A percentile compares a stretch with the other conserved stretches of the same genome.
Conservation (phyloP, 2,888 invertebrate genomes). For the Dryococelus australis region DNA sequence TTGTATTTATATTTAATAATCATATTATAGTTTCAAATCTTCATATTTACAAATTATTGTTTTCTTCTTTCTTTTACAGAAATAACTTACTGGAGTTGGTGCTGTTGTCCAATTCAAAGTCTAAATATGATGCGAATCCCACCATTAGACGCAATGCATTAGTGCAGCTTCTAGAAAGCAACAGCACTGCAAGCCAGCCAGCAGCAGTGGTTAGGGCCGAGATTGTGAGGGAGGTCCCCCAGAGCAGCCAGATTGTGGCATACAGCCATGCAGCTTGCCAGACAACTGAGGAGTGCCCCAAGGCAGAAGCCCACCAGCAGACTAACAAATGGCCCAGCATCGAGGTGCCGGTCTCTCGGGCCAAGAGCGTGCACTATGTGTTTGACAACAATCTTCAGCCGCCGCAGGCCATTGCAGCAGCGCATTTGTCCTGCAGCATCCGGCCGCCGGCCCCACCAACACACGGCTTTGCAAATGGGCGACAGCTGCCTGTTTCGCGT, state of each 20-base stretch:
- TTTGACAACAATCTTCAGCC: neutral
- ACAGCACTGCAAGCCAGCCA: neutral
- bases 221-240: neutral
- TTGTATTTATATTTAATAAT: too few species aligned
- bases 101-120: neutral
- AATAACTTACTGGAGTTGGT: neutral
- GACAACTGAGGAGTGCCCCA: neutral
- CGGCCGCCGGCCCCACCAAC: neutral
- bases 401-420: neutral
- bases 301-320: neutral
- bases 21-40: too few species aligned
- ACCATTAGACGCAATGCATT: neutral
- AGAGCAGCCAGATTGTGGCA: neutral
- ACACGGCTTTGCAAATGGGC: neutral
- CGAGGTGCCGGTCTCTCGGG: neutral
- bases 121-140: neutral
- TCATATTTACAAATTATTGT: neutral
- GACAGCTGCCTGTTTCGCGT: neutral
- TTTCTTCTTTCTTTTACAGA: neutral
- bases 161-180: neutral
- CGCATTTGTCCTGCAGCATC: neutral
- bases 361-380: neutral
- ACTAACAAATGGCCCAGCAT: neutral
- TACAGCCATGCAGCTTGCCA: neutral
- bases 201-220: neutral